Percentiles rank a stretch among this genome's conserved stretches.
These are phyloP conservation scores for Achlya flavicornis DNA, from an alignment of 2,888 invertebrate genomes.

Conservation along the genomic window DNA sequence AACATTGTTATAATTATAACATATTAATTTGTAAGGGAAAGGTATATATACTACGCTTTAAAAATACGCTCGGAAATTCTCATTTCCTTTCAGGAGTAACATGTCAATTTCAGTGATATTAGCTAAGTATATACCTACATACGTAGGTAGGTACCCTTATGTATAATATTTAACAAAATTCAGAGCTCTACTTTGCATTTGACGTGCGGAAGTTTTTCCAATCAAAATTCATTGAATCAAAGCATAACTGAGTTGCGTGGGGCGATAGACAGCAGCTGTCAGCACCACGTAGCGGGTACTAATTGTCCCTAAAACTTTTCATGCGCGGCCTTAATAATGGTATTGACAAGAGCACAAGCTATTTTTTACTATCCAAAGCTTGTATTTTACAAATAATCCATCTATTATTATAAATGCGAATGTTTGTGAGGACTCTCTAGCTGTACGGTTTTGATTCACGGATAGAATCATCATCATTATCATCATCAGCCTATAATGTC, in stretches of 20 bases:
- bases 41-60: not conserved
- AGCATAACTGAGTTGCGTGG: slow-evolving; percentile 37
- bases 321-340: slow-evolving; percentile 14
- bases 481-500: too few species aligned
- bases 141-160: not conserved
- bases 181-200: slow-evolving; percentile 23
- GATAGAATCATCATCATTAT: too few species aligned
- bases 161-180: slow-evolving; percentile 17
- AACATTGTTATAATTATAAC: not conserved
- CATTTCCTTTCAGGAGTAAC: not conserved
- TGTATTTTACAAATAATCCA: not conserved
- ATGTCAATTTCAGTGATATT: not conserved
- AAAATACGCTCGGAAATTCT: not conserved
- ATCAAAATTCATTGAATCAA: slow-evolving; percentile 50
- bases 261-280: slow-evolving; percentile 37
- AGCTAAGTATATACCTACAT: not conserved
- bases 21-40: too few species aligned
- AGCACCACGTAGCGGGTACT: slow-evolving; percentile 39
- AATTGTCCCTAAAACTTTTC: slow-evolving; percentile 39
- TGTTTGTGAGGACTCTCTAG: too few species aligned
- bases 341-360: slow-evolving; percentile 8
- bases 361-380: not conserved
- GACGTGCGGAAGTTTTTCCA: slow-evolving; percentile 37
- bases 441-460: too few species aligned
- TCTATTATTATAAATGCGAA: too few species aligned